Evolutionary conservation across 2,113 vertebrate genomes (phyloP).

Genomic region (Corapipo altera): DNA sequence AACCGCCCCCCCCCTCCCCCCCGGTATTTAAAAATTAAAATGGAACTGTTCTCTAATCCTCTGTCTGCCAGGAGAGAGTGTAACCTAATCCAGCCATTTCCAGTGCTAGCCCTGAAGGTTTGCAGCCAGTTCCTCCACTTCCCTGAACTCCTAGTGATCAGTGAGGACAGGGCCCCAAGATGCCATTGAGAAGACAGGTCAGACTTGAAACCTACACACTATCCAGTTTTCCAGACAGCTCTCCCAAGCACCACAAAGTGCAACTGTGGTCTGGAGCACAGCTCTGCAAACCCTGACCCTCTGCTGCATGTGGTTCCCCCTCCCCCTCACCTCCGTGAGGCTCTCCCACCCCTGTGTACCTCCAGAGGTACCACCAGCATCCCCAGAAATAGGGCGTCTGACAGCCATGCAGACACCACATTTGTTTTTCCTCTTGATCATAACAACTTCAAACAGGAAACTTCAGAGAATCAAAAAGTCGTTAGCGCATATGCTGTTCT

Average conservation of each 20-base stretch:
- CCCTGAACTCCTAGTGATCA: not conserved
- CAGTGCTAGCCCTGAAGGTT: not conserved
- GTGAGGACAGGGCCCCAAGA: not conserved
- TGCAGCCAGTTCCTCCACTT: not conserved
- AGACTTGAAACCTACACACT: not conserved
- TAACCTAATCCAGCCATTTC: not conserved
- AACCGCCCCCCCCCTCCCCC: rapidly evolving
- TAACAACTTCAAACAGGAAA: not conserved
- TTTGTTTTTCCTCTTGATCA: slow-evolving; percentile 1
- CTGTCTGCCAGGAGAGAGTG: not conserved
- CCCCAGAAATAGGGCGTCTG: not conserved
- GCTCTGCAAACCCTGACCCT: not conserved
- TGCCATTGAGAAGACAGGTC: not conserved
- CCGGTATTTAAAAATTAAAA: not conserved
- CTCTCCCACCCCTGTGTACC: not conserved
- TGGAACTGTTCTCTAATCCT: not conserved
- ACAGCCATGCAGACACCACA: not conserved
- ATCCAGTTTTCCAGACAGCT: not conserved
- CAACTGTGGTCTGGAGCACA: rapidly evolving
- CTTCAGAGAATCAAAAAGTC: not conserved
- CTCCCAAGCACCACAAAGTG: not conserved
- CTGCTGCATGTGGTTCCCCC: not conserved
- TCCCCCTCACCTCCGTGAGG: rapidly evolving
- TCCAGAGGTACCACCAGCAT: not conserved
- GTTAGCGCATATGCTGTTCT: not conserved